A percentile compares a stretch with the other conserved stretches of the same genome.
phyloP scores from a whole-genome alignment of 2,888 invertebrate genomes.

The Alloscopus bannaensis region DNA sequence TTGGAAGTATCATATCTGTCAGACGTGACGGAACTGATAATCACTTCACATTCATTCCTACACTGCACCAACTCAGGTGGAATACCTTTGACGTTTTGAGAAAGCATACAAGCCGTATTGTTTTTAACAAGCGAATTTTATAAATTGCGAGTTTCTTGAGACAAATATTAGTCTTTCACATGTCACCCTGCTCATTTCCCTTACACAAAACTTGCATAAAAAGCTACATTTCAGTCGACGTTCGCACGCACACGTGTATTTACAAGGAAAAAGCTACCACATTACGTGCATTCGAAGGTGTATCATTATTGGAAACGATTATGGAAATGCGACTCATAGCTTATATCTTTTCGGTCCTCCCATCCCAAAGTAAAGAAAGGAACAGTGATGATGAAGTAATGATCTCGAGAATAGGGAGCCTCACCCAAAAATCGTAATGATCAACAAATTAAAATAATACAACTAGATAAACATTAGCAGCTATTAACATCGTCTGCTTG shows the following conservation, averaged over 20 bases:
- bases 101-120: background rate
- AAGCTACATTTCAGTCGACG: background rate
- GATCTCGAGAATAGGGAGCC: slow-evolving; percentile 12
- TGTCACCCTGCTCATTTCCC: background rate
- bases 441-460: slow-evolving; percentile 10
- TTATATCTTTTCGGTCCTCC: slow-evolving; percentile 1
- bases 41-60: background rate
- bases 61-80: no score
- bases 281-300: background rate
- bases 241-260: background rate
- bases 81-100: background rate
- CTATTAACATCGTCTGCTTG: no score
- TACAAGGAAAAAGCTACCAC: slow-evolving; percentile 6
- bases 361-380: background rate
- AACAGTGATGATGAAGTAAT: background rate
- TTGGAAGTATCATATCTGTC: slow-evolving; percentile 1
- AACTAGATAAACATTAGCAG: background rate
- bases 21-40: background rate
- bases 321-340: background rate
- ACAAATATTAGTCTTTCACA: background rate
- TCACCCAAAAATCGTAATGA: slow-evolving; percentile 17
- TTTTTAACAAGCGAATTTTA: background rate
- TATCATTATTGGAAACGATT: background rate
- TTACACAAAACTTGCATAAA: background rate
- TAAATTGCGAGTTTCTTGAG: background rate